Evolutionary conservation across 2,797 vertebrate species (phyloP).

Genomic region (Acrossocheilus wenchowensis): DNA sequence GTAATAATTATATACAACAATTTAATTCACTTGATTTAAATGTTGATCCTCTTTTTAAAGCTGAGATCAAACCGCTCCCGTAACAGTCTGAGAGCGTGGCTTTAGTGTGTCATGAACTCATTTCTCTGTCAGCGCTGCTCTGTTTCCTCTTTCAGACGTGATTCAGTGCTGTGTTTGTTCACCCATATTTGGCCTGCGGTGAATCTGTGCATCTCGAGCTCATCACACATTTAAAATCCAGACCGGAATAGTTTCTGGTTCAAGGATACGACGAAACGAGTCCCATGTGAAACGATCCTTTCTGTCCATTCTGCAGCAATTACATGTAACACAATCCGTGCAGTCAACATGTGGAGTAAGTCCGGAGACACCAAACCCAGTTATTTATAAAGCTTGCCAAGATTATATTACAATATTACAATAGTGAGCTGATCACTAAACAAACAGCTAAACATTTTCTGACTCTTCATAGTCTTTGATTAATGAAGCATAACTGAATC

Average conservation of each 20-base stretch:
- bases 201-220: conserved; percentile 1
- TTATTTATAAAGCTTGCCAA: background rate
- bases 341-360: background rate
- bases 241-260: conserved; percentile 3
- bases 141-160: background rate
- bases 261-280: background rate
- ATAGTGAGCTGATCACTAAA: background rate
- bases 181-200: background rate
- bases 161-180: background rate
- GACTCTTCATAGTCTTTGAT: background rate
- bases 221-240: background rate
- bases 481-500: background rate
- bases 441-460: background rate
- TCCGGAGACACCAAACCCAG: background rate
- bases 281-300: background rate
- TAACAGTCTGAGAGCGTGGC: too few relatives aligned
- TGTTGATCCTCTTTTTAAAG: too few relatives aligned
- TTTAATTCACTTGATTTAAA: too few relatives aligned
- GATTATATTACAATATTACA: background rate
- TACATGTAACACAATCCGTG: conserved; percentile 5
- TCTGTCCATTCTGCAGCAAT: background rate
- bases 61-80: too few relatives aligned
- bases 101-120: background rate
- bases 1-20: too few relatives aligned
- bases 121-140: background rate